Base-by-base conservation (phyloP, 1,140 invertebrate species). In the Euwallacea fornicatus region DNA sequence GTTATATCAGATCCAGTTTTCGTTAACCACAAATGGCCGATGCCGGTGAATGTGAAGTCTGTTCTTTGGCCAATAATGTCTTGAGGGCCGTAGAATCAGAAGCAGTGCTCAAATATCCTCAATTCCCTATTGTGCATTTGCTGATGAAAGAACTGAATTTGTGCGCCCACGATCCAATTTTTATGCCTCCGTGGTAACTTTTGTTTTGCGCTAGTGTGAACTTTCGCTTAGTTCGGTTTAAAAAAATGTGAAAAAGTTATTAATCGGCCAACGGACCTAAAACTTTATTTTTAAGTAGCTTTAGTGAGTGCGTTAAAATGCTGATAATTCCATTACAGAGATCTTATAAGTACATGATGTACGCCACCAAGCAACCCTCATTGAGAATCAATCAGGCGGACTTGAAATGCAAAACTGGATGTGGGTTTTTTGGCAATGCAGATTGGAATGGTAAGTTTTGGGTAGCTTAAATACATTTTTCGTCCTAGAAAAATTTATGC, bases 341-440 rank as follows among this genome's bases (percentile, higher is more conserved):
- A n/a, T 79, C 79, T 56, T 80, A 80, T 61, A 80, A 80, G 67
- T 80, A 80, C 73, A 80, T 80, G n/a, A 90, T 90, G 88, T 89
- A 89, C 81, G 86, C 89, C 0, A 88, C 84, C 73, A 91, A 91
- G 81, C 88, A 87, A 79, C 89, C 90, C 0, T 88, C 88, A 7
- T 84, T 93, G 71, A 86, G 93, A 67, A 91, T 97, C 55, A 90
- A 91, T 72, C 89, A 93, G 76, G 88, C 90, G 64, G 94, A 97
- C 83, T 83, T 99, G 71, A 90, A 96, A 75, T 99, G 98, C 82
- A 94, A 94, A 81, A 96, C 93, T 83, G 93, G 94, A 11, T 99
- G 97, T 85, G 96, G 95, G 68, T 99, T 90, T 85, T 99, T 92
- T 83, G 97, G 98, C 15, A 99, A 98, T 83, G 93, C 93, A 42